Percentiles rank a stretch among this genome's conserved stretches.
Conservation (phyloP, 1,140 invertebrate species). For the Temnothorax nylanderi region DNA sequence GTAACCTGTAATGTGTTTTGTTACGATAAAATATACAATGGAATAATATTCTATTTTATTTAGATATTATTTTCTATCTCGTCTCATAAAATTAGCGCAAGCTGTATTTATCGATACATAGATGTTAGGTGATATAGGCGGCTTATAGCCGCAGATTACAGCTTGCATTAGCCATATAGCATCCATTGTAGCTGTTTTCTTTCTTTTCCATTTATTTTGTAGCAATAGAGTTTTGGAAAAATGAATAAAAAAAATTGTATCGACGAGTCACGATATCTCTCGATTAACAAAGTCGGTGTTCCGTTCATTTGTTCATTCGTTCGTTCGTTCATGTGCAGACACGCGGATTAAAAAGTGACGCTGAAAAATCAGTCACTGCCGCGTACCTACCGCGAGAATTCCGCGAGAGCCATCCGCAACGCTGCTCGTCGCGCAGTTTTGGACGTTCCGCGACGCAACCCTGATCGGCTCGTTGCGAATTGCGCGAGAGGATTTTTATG, state of each 20-base stretch:
- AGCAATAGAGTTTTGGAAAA: conserved; percentile 33
- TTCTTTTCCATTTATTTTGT: neutral
- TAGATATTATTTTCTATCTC: neutral
- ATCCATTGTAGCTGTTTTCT: neutral
- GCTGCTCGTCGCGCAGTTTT: neutral
- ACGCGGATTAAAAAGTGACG: conserved; percentile 3
- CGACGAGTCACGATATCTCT: neutral
- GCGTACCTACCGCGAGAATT: neutral
- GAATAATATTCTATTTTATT: neutral
- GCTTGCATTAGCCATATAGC: neutral
- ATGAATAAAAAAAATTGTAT: conserved; percentile 18
- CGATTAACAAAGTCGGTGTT: conserved; percentile 30
- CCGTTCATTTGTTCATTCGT: neutral
- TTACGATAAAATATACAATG: neutral
- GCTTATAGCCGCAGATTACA: neutral
- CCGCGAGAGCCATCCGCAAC: neutral
- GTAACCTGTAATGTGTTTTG: neutral
- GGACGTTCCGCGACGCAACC: neutral
- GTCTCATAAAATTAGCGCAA: neutral
- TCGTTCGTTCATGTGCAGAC: neutral
- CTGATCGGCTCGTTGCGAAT: neutral
- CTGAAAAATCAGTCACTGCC: conserved; percentile 1
- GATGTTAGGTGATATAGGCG: too few relatives aligned
- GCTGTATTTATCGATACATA: neutral
- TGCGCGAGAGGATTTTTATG: conserved; percentile 12